Base-by-base conservation (phyloP, 2,888 invertebrate species). In the Anthophora plumipes region DNA sequence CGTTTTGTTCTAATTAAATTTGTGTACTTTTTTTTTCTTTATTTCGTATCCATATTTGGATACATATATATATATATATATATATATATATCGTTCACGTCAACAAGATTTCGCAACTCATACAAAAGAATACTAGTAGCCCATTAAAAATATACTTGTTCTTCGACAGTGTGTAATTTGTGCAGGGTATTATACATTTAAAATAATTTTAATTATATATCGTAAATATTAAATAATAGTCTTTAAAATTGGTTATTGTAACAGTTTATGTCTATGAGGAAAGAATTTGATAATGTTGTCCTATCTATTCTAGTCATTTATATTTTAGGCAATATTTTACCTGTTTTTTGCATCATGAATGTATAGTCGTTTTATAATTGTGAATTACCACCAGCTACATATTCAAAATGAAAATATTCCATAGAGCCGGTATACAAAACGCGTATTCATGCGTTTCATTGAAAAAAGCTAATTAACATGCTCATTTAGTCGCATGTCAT, bases 271-370 rank as follows among this genome's bases (percentile, higher is more conserved):
- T 88, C 88, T 91, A 91, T 77, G 85, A 90, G 86, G 90, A 91
- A 91, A 90, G 89, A 92, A 92, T 92, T 91, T 91, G 87, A 92
- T 92, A 92, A 91, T 90, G 88, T 90, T 90, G 88, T 90, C 92
- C 92, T 93, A 92, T 90, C 92, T 92, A 92, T 87, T 79, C 92
- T 92, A 92, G 80, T 90, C 82, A 85, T 87, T 88, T 90, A 88
- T 88, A 89, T 80, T 61, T 88, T 89, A 91, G 85, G 87, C 83
- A 85, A 86, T 88, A 86, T 84, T 83, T 85, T 70, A 79, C 79
- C 70, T 78, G 48, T 48, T 37, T n/a, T 43, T n/a, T 50, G 77
- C 82, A 85, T 82, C 66, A 57, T 82, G 82, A 90, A 89, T 89
- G 78, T 86, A 87, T 89, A 90, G 79, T 87, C 83, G 83, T 85